Base-by-base conservation (phyloP, 1,140 invertebrate species). In the Procambarus clarkii region DNA sequence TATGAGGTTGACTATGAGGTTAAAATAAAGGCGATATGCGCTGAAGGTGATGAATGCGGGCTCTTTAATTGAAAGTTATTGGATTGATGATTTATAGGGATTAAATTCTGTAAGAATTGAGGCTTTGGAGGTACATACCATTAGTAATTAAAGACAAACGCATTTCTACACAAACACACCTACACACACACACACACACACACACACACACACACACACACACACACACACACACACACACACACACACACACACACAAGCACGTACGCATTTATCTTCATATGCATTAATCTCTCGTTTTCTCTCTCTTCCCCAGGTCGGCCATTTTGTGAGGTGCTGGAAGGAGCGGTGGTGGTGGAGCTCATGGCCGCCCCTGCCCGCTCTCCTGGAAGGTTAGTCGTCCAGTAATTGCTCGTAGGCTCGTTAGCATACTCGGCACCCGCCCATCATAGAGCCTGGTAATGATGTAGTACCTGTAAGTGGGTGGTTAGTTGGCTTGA, bases 271-370 rank as follows among this genome's bases (percentile, higher is more conserved):
- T 64, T 15, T 2, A 4, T 2, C 9, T 64, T 5, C 64, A 18
- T 13, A 13, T 54, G 13, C 13, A 64, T 21, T 64, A 15, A 21
- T 64, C 18, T 18, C 18, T 18, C 5, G 13, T 21, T 21, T 21
- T 21, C 60, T 64, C 54, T 58, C 60, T 64, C 60, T 64, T 64
- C 60, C 18, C 60, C n/a, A 44, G 50, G 78, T 81, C 87, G 78
- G 87, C 87, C 87, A 88, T 88, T 88, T 88, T 88, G 87, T 88
- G 87, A 88, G 87, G 54, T 34, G 71, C 50, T 78, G 5, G 4
- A 9, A 13, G 13, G 24, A 48, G n/a, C 3, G 46, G 60, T 58
- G 60, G 34, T 8, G 34, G 78, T 54, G 44, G 46, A 50, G 46
- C 60, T 24, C 76, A 64, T 74, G 78, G 48, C 60, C 8, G 87